Base-by-base conservation (phyloP, 2,888 invertebrate species). In the Zhengitettix transpicula region DNA sequence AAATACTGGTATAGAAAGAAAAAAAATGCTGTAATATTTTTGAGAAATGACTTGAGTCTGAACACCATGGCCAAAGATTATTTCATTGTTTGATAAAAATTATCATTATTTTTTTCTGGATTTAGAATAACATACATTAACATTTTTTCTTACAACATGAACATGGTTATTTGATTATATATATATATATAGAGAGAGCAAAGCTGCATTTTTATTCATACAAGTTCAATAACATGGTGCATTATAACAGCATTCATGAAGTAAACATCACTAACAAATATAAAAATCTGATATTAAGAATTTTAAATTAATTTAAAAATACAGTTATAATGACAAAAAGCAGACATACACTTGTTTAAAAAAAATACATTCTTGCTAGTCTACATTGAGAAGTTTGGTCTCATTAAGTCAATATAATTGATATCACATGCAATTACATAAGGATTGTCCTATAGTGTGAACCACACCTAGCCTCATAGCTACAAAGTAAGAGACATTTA, bases 301-400 rank as follows among this genome's bases (percentile, higher is more conserved):
- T 41, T 55, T 42, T 47, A 60, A 53, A 60, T 28, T 57, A 52
- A 52, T 42, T 60, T 57, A 56, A 56, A 60, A 53, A 44, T 53
- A 44, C 42, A 17, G 52, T 56, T 57, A 53, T 42, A 58, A 57
- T 56, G 44, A 61, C 58, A 61, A 51, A 57, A 58, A 61, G 61
- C 61, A 59, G 57, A 57, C 61, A 61, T 61, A 59, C 61, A 61
- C 42, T 59, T 57, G 28, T 28, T 52, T 53, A 60, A 57, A 56
- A 61, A 57, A 61, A 61, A 15, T 58, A 57, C 54, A 14, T 44
- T 55, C 55, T 42, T 58, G 52, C 59, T 61, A 61, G 56, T 54
- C 61, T 61, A 61, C 61, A 56, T 55, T 57, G 53, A 61, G 59
- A 61, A 61, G 61, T 61, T 60, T 61, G 61, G 61, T 61, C 61